phyloP scores from a whole-genome alignment of 1,140 invertebrate genomes.

The Pachypsylla venusta region DNA sequence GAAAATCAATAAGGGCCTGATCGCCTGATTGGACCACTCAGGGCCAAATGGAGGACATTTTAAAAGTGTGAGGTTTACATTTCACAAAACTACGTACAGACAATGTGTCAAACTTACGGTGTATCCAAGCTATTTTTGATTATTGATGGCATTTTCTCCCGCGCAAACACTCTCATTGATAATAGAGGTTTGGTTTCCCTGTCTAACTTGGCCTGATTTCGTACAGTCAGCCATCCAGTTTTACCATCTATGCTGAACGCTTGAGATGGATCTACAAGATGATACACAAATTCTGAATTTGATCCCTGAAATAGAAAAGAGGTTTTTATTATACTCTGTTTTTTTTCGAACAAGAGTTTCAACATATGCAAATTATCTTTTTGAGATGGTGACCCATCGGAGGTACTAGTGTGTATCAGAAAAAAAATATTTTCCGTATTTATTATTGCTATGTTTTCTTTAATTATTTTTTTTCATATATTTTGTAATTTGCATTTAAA shows the following conservation, averaged over 20 bases:
- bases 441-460: too few species aligned
- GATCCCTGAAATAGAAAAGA: conserved; percentile 38
- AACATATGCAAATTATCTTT: too few species aligned
- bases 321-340: not conserved
- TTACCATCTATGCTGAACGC: conserved; percentile 63
- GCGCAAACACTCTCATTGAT: conserved; percentile 53
- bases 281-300: conserved; percentile 67
- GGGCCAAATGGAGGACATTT: too few species aligned
- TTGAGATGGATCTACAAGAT: conserved; percentile 51
- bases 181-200: conserved; percentile 53
- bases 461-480: too few species aligned
- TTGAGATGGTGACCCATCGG: too few species aligned
- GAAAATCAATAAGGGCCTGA: too few species aligned
- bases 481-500: too few species aligned
- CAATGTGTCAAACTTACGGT: not conserved
- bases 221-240: conserved; percentile 71
- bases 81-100: too few species aligned
- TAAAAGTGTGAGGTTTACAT: too few species aligned
- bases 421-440: too few species aligned
- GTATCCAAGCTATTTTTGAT: conserved; percentile 18
- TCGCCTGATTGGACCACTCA: too few species aligned
- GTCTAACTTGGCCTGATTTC: conserved; percentile 59
- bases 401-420: too few species aligned
- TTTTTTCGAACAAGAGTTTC: not conserved
- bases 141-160: conserved; percentile 52